Evolutionary conservation across 2,113 vertebrate genomes (phyloP).

Genomic region (Caretta caretta): DNA sequence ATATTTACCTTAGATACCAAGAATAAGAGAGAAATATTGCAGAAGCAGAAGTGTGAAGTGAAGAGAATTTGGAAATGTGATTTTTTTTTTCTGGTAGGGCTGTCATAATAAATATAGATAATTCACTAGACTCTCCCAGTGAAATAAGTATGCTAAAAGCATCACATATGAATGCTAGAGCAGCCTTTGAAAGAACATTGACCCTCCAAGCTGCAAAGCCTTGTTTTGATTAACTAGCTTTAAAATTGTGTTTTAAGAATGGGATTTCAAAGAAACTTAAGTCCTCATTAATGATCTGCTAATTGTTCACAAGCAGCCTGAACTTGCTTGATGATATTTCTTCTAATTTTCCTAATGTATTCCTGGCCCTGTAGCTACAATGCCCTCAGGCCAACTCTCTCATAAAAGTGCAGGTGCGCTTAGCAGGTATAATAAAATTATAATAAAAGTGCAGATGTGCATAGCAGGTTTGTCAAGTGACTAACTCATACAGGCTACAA

Average conservation of each 20-base stretch:
- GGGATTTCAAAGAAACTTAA: neutral
- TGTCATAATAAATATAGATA: neutral
- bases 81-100: neutral
- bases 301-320: slow-evolving; percentile 30
- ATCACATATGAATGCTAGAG: neutral
- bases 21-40: neutral
- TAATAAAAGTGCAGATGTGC: slow-evolving; percentile 64
- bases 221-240: slow-evolving; percentile 18
- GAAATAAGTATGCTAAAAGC: neutral
- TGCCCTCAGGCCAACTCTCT: slow-evolving; percentile 39
- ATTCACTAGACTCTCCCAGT: neutral
- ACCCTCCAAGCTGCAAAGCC: neutral
- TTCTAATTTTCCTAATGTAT: slow-evolving; percentile 51
- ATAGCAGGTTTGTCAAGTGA: slow-evolving; percentile 50
- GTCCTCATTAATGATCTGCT: slow-evolving; percentile 41
- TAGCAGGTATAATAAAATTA: slow-evolving; percentile 43
- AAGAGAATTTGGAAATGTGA: neutral
- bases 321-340: slow-evolving; percentile 30
- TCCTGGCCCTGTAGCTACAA: neutral
- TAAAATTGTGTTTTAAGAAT: slow-evolving; percentile 14
- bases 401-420: slow-evolving; percentile 71
- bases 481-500: neutral
- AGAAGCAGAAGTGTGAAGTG: neutral
- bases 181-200: neutral
- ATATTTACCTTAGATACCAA: neutral